phyloP scores from a whole-genome alignment of 2,113 vertebrate genomes.

The Gobiocypris rarus region DNA sequence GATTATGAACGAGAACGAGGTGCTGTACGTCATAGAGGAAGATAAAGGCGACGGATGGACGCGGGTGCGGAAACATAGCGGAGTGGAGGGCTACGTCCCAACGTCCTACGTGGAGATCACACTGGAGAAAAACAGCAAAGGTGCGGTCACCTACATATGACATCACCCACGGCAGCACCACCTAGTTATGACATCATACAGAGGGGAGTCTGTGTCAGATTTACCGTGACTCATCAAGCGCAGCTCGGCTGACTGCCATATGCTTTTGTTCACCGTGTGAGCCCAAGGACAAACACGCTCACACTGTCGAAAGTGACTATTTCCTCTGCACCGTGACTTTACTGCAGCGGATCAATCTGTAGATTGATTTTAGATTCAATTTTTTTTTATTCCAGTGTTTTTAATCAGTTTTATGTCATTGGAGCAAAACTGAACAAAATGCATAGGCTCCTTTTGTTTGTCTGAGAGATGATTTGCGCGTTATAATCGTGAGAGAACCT shows the following conservation, averaged over 20 bases:
- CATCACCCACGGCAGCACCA: conserved; percentile 49
- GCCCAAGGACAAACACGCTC: conserved; percentile 57
- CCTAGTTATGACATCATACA: conserved; percentile 30
- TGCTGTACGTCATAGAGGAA: conserved; percentile 96
- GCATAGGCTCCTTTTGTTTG: background rate
- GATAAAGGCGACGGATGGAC: conserved; percentile 99
- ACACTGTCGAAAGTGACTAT: conserved; percentile 26
- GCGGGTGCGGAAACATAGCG: conserved; percentile 90
- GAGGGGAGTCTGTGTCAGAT: conserved; percentile 23
- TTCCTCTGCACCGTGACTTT: conserved; percentile 12
- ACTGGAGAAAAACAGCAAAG: conserved; percentile 99
- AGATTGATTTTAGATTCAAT: conserved; percentile 2
- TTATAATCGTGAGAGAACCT: background rate
- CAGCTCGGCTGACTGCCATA: conserved; percentile 18
- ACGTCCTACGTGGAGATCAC: conserved; percentile 98
- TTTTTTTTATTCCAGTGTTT: background rate
- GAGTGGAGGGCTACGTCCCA: conserved; percentile 97
- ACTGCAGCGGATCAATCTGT: conserved; percentile 1
- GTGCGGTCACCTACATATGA: conserved; percentile 99
- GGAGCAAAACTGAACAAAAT: background rate
- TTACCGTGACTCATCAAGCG: conserved; percentile 28
- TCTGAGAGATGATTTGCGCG: background rate
- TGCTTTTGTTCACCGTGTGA: conserved; percentile 75
- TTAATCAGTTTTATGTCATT: conserved; percentile 3
- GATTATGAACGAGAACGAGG: conserved; percentile 93